Percentiles rank a stretch among this genome's conserved stretches.
These are phyloP conservation scores for Galaxea fascicularis DNA, from an alignment of 92 coral and sea anemone species.

Conservation along the genomic window DNA sequence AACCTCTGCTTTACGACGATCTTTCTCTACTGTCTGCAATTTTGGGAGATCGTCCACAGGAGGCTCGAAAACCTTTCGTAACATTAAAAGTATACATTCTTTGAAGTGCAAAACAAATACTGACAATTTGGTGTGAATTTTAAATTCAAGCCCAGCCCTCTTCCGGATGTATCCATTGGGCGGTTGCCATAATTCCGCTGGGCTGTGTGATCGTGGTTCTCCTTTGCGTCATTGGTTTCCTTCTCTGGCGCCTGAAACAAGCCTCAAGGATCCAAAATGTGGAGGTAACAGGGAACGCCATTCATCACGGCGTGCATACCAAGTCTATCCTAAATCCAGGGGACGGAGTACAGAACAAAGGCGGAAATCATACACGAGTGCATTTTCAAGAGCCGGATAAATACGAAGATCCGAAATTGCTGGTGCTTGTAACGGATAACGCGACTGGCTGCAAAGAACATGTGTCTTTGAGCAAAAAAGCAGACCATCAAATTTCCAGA, in stretches of 20 bases:
- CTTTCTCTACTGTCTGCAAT: too few species aligned
- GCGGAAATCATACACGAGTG: background rate
- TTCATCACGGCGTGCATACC: conserved; percentile 23
- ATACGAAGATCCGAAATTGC: background rate
- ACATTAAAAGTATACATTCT: too few species aligned
- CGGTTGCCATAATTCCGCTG: conserved; percentile 43
- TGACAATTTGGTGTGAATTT: background rate
- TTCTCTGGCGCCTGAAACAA: conserved; percentile 47
- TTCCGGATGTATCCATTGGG: conserved; percentile 43
- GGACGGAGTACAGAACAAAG: background rate
- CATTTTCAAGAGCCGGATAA: conserved; percentile 18
- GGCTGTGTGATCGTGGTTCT: conserved; percentile 22
- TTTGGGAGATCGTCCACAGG: too few species aligned
- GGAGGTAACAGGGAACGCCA: conserved; percentile 8
- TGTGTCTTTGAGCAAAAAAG: background rate
- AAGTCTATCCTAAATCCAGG: conserved; percentile 9
- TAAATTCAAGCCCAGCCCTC: conserved; percentile 19
- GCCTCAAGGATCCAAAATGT: background rate
- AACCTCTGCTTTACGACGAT: too few species aligned
- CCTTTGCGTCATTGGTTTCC: conserved; percentile 27
- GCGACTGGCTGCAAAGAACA: background rate
- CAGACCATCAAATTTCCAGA: conserved; percentile 1
- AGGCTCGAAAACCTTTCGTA: too few species aligned
- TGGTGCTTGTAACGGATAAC: background rate
- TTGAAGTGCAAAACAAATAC: background rate